phyloP scores from a whole-genome alignment of 2,113 vertebrate genomes.

The Osmerus eperlanus region DNA sequence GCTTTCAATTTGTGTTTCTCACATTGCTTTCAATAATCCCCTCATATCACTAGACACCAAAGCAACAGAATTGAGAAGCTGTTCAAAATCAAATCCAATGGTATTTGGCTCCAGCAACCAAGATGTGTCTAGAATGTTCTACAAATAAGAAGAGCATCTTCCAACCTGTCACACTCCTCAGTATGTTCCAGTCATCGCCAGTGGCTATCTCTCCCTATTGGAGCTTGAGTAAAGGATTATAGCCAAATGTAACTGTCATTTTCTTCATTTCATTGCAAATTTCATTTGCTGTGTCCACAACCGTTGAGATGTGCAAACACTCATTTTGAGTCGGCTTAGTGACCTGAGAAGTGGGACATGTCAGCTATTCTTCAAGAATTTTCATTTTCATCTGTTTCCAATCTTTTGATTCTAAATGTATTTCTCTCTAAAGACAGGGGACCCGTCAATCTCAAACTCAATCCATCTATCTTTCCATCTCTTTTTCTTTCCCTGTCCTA shows the following conservation, averaged over 20 bases:
- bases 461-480: not conserved
- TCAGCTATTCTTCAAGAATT: not conserved
- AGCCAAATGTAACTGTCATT: constrained; percentile 25
- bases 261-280: constrained; percentile 15
- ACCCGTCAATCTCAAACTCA: not conserved
- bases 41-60: no score
- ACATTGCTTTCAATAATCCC: no score
- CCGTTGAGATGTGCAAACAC: constrained; percentile 26
- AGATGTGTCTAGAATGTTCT: no score
- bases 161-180: constrained; percentile 31
- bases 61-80: no score
- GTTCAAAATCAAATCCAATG: no score
- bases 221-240: constrained; percentile 44
- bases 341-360: constrained; percentile 4
- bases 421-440: not conserved
- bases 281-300: constrained; percentile 24
- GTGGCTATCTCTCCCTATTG: constrained; percentile 19
- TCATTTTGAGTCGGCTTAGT: constrained; percentile 24
- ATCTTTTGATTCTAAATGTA: not conserved
- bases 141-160: not conserved
- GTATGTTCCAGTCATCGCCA: constrained; percentile 34
- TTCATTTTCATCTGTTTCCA: not conserved
- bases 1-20: no score
- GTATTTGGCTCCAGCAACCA: no score
- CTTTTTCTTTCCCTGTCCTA: not conserved